phyloP scores from a whole-genome alignment of 2,113 vertebrate species.

The Oncorhynchus clarkii region DNA sequence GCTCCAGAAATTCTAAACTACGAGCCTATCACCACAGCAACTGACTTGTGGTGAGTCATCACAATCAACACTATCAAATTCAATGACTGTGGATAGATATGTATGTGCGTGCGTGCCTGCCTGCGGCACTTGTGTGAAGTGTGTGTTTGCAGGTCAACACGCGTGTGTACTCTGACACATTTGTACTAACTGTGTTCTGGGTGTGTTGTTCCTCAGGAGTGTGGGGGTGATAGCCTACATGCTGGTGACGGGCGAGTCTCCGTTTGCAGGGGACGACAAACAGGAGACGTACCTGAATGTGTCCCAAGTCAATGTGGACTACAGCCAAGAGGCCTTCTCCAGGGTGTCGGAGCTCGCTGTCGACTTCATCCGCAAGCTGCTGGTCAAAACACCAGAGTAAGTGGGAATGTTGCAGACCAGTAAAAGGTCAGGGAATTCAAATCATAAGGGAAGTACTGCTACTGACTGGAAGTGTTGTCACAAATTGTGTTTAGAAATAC shows the following conservation, averaged over 20 bases:
- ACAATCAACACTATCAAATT: neutral
- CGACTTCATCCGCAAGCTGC: slow-evolving; percentile 90
- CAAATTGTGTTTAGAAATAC: too few relatives aligned
- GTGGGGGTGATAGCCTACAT: slow-evolving; percentile 93
- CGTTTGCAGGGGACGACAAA: slow-evolving; percentile 88
- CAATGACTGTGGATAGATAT: neutral
- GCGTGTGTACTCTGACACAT: neutral
- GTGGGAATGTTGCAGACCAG: slow-evolving; percentile 50
- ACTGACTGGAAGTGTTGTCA: too few relatives aligned
- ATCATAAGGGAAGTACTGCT: too few relatives aligned
- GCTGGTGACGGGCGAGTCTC: slow-evolving; percentile 92
- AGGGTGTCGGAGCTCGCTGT: slow-evolving; percentile 87
- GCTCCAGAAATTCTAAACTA: slow-evolving; percentile 75
- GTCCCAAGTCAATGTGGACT: slow-evolving; percentile 95
- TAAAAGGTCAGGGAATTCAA: too few relatives aligned
- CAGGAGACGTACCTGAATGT: slow-evolving; percentile 97
- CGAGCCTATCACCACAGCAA: slow-evolving; percentile 97
- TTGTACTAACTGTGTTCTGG: slow-evolving; percentile 1
- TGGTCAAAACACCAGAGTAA: slow-evolving; percentile 92
- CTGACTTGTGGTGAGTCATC: slow-evolving; percentile 89
- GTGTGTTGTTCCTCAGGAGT: slow-evolving; percentile 75
- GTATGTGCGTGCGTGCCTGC: neutral
- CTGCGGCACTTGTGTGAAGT: neutral
- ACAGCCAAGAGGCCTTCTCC: slow-evolving; percentile 84
- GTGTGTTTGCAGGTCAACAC: neutral